These are phyloP conservation scores for Lasioglossum zephyrum DNA, from an alignment of 2,888 invertebrate species.

Conservation along the genomic window DNA sequence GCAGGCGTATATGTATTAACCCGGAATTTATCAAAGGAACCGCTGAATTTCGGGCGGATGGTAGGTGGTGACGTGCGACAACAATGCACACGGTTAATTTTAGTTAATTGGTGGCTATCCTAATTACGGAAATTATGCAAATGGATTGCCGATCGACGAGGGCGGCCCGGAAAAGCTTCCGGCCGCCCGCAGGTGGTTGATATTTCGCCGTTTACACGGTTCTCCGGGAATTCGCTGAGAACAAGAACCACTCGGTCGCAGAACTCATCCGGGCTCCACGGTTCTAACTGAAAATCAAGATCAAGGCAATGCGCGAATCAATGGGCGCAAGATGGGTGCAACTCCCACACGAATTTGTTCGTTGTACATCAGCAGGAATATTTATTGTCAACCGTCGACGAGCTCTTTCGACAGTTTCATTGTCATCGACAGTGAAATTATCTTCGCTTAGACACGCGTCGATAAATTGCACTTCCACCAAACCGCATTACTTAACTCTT, in stretches of 20 bases:
- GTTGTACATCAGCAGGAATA: background rate
- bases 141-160: slow-evolving; percentile 56
- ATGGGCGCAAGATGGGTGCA: background rate
- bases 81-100: slow-evolving; percentile 61
- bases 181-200: background rate
- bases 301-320: background rate
- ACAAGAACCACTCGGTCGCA: background rate
- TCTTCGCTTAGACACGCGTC: background rate
- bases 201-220: background rate
- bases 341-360: background rate
- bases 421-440: background rate
- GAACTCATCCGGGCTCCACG: background rate
- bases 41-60: slow-evolving; percentile 35
- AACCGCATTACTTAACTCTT: background rate
- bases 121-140: slow-evolving; percentile 68
- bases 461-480: background rate
- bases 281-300: background rate
- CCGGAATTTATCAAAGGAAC: slow-evolving; percentile 62
- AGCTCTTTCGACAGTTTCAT: background rate
- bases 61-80: slow-evolving; percentile 47
- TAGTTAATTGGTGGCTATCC: slow-evolving; percentile 67
- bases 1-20: slow-evolving; percentile 37
- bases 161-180: slow-evolving; percentile 9
- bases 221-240: background rate
- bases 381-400: background rate